phyloP scores from a whole-genome alignment of 2,113 vertebrate species.

The Gavia stellata region DNA sequence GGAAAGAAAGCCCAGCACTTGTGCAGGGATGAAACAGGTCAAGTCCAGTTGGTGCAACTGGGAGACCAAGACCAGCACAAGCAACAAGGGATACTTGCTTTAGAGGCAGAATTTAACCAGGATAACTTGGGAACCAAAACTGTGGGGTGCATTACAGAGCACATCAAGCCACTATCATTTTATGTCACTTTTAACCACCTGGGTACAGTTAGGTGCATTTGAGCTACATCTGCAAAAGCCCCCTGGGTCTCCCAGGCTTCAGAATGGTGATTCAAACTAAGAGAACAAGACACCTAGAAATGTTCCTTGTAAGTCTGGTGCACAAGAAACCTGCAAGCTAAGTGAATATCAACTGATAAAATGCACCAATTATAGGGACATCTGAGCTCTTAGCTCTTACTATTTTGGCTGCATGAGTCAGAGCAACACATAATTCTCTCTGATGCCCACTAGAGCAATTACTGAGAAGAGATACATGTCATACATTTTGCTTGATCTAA shows the following conservation, averaged over 20 bases:
- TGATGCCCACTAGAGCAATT: not conserved
- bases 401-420: not conserved
- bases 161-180: not conserved
- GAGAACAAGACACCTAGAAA: not conserved
- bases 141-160: not conserved
- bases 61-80: not conserved
- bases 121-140: not conserved
- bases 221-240: not conserved
- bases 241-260: not conserved
- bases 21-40: not conserved
- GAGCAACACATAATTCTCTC: not conserved
- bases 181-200: not conserved
- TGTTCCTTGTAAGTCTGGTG: not conserved
- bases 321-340: not conserved
- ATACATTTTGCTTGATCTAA: not conserved
- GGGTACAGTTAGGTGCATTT: not conserved
- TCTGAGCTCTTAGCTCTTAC: not conserved
- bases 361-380: not conserved
- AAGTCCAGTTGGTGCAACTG: not conserved
- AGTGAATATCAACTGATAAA: not conserved
- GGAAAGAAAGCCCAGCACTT: not conserved
- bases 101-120: not conserved
- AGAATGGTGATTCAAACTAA: not conserved
- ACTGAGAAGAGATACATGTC: not conserved
- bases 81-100: not conserved